Evolutionary conservation across 2,113 vertebrate genomes (phyloP).

Genomic region (Oreochromis spilurus): DNA sequence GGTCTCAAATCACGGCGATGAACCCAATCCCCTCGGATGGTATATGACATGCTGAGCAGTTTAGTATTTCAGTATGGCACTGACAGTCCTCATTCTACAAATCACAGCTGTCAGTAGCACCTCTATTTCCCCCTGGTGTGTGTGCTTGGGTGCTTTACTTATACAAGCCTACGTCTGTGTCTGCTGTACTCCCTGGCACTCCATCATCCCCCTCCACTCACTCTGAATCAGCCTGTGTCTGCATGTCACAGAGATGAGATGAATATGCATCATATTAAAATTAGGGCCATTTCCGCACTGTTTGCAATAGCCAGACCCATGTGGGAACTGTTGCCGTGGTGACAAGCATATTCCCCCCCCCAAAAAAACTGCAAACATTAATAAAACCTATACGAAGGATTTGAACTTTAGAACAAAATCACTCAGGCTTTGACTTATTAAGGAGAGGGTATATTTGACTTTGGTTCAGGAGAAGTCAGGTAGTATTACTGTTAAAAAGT

Average conservation of each 20-base stretch:
- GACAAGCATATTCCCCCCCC: background rate
- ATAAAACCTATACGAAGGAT: background rate
- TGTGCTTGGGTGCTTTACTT: background rate
- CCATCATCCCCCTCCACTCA: background rate
- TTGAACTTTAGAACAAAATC: background rate
- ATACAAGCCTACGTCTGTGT: background rate
- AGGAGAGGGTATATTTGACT: background rate
- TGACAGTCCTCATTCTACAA: background rate
- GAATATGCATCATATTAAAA: slow-evolving; percentile 47
- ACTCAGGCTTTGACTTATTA: background rate
- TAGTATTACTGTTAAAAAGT: background rate
- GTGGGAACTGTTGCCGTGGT: slow-evolving; percentile 23
- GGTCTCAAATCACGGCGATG: background rate
- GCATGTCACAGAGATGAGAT: background rate
- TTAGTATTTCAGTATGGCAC: background rate
- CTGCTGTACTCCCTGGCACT: background rate
- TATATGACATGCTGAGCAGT: background rate
- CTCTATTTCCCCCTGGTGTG: background rate
- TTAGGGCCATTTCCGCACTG: background rate
- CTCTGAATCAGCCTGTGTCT: background rate
- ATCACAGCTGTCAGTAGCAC: background rate
- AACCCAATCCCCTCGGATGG: background rate
- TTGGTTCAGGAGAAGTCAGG: background rate
- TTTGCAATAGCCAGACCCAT: background rate
- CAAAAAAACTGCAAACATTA: background rate